phyloP scores from a whole-genome alignment of 2,113 vertebrate species.

The Myotis brandtii region DNA sequence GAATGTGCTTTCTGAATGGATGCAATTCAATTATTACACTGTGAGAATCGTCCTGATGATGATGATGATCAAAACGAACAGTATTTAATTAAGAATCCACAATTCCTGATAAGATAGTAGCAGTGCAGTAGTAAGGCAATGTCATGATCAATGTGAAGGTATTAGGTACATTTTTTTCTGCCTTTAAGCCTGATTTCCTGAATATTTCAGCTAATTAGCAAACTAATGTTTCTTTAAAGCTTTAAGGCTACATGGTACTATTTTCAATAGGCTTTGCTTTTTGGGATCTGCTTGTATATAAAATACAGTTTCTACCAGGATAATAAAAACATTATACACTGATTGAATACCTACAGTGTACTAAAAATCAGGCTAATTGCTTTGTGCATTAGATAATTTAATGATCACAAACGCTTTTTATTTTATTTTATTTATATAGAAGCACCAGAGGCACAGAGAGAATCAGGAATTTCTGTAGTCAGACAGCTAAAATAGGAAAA shows the following conservation, averaged over 20 bases:
- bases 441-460: neutral
- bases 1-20: neutral
- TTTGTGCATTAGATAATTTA: neutral
- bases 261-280: neutral
- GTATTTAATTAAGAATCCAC: neutral
- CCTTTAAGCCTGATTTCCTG: neutral
- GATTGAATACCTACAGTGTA: neutral
- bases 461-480: neutral
- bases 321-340: neutral
- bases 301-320: neutral
- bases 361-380: neutral
- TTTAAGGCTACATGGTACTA: neutral
- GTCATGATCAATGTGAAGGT: neutral
- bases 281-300: neutral
- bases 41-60: neutral
- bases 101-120: neutral
- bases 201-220: neutral
- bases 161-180: neutral
- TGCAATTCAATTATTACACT: neutral
- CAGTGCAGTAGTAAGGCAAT: neutral
- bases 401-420: neutral
- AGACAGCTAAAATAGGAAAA: neutral
- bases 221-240: neutral
- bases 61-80: neutral
- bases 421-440: neutral